Conservation (phyloP, 2,113 vertebrate genomes). For the Brachyhypopomus gauderio region DNA sequence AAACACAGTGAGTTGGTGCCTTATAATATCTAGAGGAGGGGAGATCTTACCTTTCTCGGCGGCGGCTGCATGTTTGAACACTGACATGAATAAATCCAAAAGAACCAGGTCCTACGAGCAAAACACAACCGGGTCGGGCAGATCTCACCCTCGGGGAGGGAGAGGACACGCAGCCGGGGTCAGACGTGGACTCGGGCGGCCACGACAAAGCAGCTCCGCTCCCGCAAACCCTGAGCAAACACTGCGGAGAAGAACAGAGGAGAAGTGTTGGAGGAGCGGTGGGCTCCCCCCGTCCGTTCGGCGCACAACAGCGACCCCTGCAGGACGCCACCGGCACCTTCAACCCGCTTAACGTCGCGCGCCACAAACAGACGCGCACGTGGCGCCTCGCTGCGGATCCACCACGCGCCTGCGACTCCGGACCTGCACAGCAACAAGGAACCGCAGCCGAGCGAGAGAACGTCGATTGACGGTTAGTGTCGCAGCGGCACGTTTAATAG, state of each 20-base stretch:
- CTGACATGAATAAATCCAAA: slow-evolving; percentile 78
- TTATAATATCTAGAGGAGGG: no score
- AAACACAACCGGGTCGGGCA: background rate
- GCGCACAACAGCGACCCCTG: slow-evolving; percentile 50
- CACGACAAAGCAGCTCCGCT: slow-evolving; percentile 67
- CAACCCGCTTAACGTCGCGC: no score
- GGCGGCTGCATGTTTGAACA: slow-evolving; percentile 92
- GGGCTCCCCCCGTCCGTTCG: slow-evolving; percentile 42
- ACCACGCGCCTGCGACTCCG: slow-evolving; percentile 7
- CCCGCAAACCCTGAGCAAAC: slow-evolving; percentile 56
- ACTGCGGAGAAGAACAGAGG: slow-evolving; percentile 59
- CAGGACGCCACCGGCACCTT: slow-evolving; percentile 10
- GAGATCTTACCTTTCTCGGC: slow-evolving; percentile 88
- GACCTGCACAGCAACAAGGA: slow-evolving; percentile 79
- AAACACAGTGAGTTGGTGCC: no score
- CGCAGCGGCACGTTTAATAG: slow-evolving; percentile 1
- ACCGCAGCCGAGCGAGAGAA: slow-evolving; percentile 68
- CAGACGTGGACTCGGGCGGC: slow-evolving; percentile 74
- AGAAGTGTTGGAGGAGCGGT: slow-evolving; percentile 36
- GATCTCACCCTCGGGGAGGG: slow-evolving; percentile 44
- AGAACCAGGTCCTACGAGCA: slow-evolving; percentile 63
- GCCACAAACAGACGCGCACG: background rate
- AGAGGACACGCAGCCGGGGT: slow-evolving; percentile 52
- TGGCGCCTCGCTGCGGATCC: slow-evolving; percentile 46
- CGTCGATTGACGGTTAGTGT: slow-evolving; percentile 58